A percentile compares a stretch with the other conserved stretches of the same genome.
Evolutionary conservation across 2,797 vertebrate genomes (phyloP).

Genomic region (Alcedo atthis): DNA sequence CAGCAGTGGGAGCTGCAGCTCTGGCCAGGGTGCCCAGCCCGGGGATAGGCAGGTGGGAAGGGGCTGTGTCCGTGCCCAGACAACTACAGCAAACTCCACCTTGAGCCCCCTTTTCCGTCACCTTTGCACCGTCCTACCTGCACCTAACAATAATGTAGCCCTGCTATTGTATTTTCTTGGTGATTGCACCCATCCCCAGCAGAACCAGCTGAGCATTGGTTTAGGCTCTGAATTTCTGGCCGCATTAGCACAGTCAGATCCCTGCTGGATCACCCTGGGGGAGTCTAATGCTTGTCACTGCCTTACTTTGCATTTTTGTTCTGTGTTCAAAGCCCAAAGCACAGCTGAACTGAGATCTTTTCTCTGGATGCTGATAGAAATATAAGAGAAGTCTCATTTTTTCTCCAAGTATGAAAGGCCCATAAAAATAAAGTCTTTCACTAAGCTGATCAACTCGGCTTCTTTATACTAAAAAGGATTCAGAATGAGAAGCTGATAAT

Average conservation of each 20-base stretch:
- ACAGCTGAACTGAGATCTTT: slow-evolving; percentile 18
- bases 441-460: slow-evolving; percentile 65
- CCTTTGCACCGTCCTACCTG: background rate
- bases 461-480: slow-evolving; percentile 38
- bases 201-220: background rate
- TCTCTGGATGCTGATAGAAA: slow-evolving; percentile 47
- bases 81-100: background rate
- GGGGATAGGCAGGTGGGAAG: background rate
- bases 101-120: background rate
- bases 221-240: background rate
- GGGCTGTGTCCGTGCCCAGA: rapidly evolving
- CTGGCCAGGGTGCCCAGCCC: background rate
- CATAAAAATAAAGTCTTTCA: slow-evolving; percentile 53
- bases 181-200: background rate
- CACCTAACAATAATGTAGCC: background rate
- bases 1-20: background rate
- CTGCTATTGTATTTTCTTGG: background rate
- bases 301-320: slow-evolving; percentile 58
- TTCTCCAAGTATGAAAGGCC: slow-evolving; percentile 27
- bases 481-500: slow-evolving; percentile 60
- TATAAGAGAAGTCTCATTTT: slow-evolving; percentile 43
- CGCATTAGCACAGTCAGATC: slow-evolving; percentile 20
- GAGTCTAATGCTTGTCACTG: slow-evolving; percentile 32
- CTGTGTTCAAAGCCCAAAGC: slow-evolving; percentile 41
- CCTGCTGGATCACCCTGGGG: slow-evolving; percentile 49